These are phyloP conservation scores for Callyntrura sp. DNA, from an alignment of 2,888 invertebrate species.

Conservation along the genomic window DNA sequence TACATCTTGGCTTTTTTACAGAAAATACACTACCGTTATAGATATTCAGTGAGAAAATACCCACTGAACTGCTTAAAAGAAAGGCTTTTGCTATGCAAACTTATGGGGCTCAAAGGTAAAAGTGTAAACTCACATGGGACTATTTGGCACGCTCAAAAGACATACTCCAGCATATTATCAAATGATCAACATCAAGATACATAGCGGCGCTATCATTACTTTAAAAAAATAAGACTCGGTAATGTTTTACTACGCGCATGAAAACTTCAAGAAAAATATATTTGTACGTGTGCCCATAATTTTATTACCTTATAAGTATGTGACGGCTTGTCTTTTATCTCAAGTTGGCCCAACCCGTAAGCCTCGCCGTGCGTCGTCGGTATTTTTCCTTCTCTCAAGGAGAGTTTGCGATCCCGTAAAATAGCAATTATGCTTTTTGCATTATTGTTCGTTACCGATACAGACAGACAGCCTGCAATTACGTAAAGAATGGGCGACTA, in stretches of 20 bases:
- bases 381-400: conserved; percentile 24
- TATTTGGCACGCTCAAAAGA: no score
- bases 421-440: conserved; percentile 21
- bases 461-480: not conserved
- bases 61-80: no score
- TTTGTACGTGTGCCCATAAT: conserved; percentile 25
- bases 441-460: conserved; percentile 1
- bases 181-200: no score
- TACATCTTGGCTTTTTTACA: no score
- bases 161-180: no score
- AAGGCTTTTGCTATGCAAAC: no score
- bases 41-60: no score
- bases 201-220: not conserved
- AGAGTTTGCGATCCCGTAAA: not conserved
- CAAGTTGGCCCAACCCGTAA: conserved; percentile 4
- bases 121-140: no score
- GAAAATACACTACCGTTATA: no score
- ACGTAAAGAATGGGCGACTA: conserved; percentile 8
- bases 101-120: no score
- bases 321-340: conserved; percentile 31
- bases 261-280: not conserved
- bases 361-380: not conserved
- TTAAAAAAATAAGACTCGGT: not conserved
- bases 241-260: not conserved
- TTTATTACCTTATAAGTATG: conserved; percentile 51